Percentiles rank a stretch among this genome's conserved stretches.
phyloP scores from a whole-genome alignment of 2,113 vertebrate genomes.

The Lepisosteus oculatus region DNA sequence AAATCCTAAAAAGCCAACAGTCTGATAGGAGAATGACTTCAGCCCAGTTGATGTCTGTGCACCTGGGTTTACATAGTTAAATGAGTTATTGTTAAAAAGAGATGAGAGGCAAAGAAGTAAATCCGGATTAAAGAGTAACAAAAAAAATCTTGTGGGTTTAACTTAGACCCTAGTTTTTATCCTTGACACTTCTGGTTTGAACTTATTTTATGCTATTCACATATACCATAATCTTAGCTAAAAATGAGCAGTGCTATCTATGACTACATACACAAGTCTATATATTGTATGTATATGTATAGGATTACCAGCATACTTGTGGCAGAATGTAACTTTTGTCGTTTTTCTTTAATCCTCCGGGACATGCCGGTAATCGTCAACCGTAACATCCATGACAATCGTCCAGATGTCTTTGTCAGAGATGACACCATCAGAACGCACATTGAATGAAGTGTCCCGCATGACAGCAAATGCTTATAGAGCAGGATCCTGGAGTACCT shows the following conservation, averaged over 20 bases:
- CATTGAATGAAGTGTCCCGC: conserved; percentile 43
- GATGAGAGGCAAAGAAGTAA: too few species aligned
- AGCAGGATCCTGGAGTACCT: conserved; percentile 44
- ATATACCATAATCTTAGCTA: too few species aligned
- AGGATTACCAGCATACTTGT: conserved; percentile 47
- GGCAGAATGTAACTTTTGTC: conserved; percentile 51
- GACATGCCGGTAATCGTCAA: conserved; percentile 68
- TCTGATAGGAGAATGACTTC: too few species aligned
- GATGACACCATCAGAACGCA: conserved; percentile 30
- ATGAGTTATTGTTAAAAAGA: too few species aligned
- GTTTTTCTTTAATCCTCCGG: conserved; percentile 51
- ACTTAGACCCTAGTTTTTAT: too few species aligned
- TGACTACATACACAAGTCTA: conserved; percentile 19
- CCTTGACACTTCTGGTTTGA: too few species aligned
- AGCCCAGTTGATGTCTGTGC: too few species aligned
- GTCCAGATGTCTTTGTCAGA: conserved; percentile 72
- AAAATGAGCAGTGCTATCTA: neutral
- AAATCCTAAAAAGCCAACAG: too few species aligned
- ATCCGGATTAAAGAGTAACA: too few species aligned
- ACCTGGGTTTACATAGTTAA: too few species aligned
- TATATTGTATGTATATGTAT: conserved; percentile 19
- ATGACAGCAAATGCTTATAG: conserved; percentile 47
- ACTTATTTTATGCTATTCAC: too few species aligned
- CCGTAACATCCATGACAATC: conserved; percentile 72
- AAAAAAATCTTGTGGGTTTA: too few species aligned